Evolutionary conservation across 2,797 vertebrate genomes (phyloP).

Genomic region (Rhinichthys osculus): DNA sequence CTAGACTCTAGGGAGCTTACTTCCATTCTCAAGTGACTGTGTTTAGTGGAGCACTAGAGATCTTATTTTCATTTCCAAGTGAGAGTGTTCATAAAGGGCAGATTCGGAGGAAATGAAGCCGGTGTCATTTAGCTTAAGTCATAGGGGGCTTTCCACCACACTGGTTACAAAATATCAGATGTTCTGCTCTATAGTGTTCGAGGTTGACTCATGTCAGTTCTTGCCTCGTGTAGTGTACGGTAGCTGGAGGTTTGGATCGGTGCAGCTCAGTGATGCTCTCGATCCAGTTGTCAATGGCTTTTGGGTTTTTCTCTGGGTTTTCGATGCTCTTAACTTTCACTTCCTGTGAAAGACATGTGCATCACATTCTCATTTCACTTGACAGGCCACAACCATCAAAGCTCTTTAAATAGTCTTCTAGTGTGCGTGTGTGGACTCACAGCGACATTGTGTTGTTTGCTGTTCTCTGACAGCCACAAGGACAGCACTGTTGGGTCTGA

Average conservation of each 20-base stretch:
- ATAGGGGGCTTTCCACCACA: not conserved
- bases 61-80: no score
- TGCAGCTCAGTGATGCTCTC: constrained; percentile 92
- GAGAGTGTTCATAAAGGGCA: no score
- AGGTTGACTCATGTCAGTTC: constrained; percentile 18
- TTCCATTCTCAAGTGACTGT: no score
- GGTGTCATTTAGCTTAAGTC: not conserved
- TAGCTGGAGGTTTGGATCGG: constrained; percentile 90
- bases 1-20: no score
- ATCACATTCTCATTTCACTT: not conserved
- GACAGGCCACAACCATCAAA: not conserved
- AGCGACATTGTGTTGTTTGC: constrained; percentile 86
- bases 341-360: constrained; percentile 74
- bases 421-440: constrained; percentile 67
- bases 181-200: not conserved
- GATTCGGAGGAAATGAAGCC: no score
- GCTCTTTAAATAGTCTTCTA: not conserved
- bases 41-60: no score
- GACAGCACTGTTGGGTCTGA: constrained; percentile 93
- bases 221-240: constrained; percentile 87
- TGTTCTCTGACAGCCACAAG: constrained; percentile 92
- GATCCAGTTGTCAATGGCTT: constrained; percentile 91
- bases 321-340: constrained; percentile 92
- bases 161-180: not conserved
- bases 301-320: constrained; percentile 86